Base-by-base conservation (phyloP, 1,140 invertebrate species). In the Drosophila kohkoa region DNA sequence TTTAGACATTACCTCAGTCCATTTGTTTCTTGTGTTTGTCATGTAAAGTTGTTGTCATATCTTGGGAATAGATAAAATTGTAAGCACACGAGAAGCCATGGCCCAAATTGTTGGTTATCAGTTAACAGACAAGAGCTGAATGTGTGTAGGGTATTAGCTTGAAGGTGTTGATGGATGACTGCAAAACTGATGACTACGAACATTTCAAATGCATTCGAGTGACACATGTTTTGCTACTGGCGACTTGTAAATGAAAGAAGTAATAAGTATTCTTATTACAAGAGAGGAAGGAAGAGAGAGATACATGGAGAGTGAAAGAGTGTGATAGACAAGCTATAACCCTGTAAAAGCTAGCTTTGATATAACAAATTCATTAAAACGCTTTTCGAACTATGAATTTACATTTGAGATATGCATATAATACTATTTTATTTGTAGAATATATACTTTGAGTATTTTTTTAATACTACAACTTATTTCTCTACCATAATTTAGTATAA, bases 61-160 rank as follows among this genome's bases (percentile, higher is more conserved):
- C 83, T 83, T 1, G 5, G 54, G 60, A 74, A 80, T 71, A 88
- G 83, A 87, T 88, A 87, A 80, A 80, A 48, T 62, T 25, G n/a
- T 46, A 46, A 54, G 28, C 20, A 20, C 51, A 54, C 43, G 28
- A 48, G 35, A 67, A 82, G 64, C 83, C 82, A 51, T 87, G 82
- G 82, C 82, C 82, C 54, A 75, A 88, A 83, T 88, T 59, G 48
- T 69, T 48, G 75, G 59, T 75, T 87, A 86, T 81, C 80, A 75
- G 60, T 49, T 79, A 65, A 49, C 67, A 57, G 43, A 5, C 15
- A n/a, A 43, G 41, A 43, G 64, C 0, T 25, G 20, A 25, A 25
- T 25, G 20, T 25, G 20, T 65, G 30, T 52, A 38, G 62, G 20
- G 64, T 77, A 63, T 82, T 67, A 68, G 57, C 13, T 43, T 10